phyloP scores from a whole-genome alignment of 2,113 vertebrate genomes.

The Tetraodon nigroviridis region DNA sequence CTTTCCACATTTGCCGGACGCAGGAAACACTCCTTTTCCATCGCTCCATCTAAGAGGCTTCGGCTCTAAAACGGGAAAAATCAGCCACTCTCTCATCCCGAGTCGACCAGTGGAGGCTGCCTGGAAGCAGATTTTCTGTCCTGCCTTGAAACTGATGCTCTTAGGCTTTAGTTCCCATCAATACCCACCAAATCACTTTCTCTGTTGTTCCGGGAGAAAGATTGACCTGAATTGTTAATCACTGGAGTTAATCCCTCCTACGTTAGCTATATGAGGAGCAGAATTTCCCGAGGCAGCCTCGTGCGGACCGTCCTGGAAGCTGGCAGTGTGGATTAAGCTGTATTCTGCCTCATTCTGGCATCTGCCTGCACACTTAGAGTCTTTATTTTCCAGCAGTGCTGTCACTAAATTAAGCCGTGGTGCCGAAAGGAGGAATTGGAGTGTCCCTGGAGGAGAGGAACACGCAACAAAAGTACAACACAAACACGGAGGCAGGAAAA shows the following conservation, averaged over 20 bases:
- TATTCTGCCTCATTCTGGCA: slow-evolving; percentile 26
- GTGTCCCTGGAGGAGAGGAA: too few species aligned
- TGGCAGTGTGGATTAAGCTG: slow-evolving; percentile 40
- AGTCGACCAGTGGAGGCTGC: slow-evolving; percentile 14
- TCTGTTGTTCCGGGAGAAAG: slow-evolving; percentile 53
- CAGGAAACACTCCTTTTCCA: slow-evolving; percentile 40
- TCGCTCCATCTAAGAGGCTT: slow-evolving; percentile 27
- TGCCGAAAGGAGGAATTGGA: neutral
- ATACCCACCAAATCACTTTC: slow-evolving; percentile 45
- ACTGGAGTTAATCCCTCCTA: slow-evolving; percentile 65
- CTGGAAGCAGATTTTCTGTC: slow-evolving; percentile 7
- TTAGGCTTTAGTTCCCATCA: slow-evolving; percentile 62
- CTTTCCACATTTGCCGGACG: slow-evolving; percentile 49
- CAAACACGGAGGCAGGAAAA: neutral
- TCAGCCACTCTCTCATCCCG: slow-evolving; percentile 27
- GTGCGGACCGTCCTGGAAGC: slow-evolving; percentile 27
- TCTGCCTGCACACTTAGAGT: slow-evolving; percentile 5
- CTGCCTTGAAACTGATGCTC: slow-evolving; percentile 39
- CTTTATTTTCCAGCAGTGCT: slow-evolving; percentile 5
- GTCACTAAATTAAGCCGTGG: slow-evolving; percentile 2
- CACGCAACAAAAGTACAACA: neutral
- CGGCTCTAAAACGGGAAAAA: slow-evolving; percentile 17
- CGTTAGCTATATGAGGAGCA: slow-evolving; percentile 50
- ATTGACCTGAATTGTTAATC: slow-evolving; percentile 72
- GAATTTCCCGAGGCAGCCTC: slow-evolving; percentile 39